Percentiles rank a stretch among this genome's conserved stretches.
phyloP scores from a whole-genome alignment of 2,888 invertebrate species.

The Eugnorisma glareosa region DNA sequence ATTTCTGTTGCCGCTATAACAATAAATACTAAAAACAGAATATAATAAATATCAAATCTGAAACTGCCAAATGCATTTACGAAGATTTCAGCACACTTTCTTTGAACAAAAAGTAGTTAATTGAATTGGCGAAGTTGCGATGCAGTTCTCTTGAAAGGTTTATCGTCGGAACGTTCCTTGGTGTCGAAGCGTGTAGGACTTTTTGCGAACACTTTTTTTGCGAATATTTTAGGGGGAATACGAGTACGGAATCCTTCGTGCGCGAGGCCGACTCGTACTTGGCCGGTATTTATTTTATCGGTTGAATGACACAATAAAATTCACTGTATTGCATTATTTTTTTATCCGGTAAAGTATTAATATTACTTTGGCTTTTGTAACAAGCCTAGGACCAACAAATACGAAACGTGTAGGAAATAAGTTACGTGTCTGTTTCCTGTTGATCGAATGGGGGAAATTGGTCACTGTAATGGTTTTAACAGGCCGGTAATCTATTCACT shows the following conservation, averaged over 20 bases:
- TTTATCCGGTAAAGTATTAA: constrained; percentile 22
- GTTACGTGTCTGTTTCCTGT: constrained; percentile 50
- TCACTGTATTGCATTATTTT: constrained; percentile 29
- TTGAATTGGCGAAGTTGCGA: constrained; percentile 51
- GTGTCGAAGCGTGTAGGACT: constrained; percentile 59
- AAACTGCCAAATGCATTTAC: constrained; percentile 32
- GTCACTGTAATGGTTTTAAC: constrained; percentile 38
- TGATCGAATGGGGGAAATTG: constrained; percentile 44
- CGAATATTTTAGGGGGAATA: no score
- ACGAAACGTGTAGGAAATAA: constrained; percentile 41
- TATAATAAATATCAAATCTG: constrained; percentile 43
- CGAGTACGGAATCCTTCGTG: no score
- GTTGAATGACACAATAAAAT: constrained; percentile 29
- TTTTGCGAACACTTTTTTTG: constrained; percentile 68
- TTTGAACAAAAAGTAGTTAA: constrained; percentile 55
- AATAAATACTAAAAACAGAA: no score
- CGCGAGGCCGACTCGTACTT: no score
- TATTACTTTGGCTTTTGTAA: constrained; percentile 36
- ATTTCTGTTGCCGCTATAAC: no score
- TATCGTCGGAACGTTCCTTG: constrained; percentile 32
- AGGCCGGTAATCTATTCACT: constrained; percentile 40
- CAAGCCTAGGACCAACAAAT: constrained; percentile 15
- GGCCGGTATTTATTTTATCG: constrained; percentile 50
- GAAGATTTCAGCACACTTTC: constrained; percentile 53
- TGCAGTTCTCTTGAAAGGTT: constrained; percentile 37